Evolutionary conservation across 2,113 vertebrate genomes (phyloP), one percentile per base, ranked within the genome.

Genomic region (Xerus inauris): DNA sequence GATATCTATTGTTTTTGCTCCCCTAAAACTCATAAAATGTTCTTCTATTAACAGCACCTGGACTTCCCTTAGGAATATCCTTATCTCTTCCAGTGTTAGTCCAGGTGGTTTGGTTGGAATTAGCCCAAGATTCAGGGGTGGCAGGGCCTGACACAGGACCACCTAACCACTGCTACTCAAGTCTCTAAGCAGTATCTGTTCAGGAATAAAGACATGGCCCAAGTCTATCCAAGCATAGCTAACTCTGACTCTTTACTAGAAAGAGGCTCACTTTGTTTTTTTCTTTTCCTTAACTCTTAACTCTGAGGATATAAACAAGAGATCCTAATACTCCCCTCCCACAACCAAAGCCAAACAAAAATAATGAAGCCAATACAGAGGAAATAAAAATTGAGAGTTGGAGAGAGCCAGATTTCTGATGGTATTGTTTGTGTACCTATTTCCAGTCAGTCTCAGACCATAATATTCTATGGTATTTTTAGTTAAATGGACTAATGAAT

Each of bases 401-500:
- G 40, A 83, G 73, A 59, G 80, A 88, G n/a, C 42, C 28, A 1
- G 28, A 64, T 80, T 82, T 32, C 14, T 42, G 11, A 14, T 6
- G 32, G 38, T 35, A 42, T 13, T 49, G 38, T 71, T 67, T 5
- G n/a, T 65, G 13, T 35, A 51, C 35, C 59, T 40, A 28, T 22
- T 62, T 42, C n/a, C 54, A 88, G n/a, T 12, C 5, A 16, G 24
- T 28, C 65, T 96, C 77, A 93, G 85, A 64, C 19, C 40, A 2
- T 13, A 22, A 64, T 47, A 69, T 96, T 75, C 47, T 54, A 42
- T 5, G 14, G 47, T 28, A 57, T 64, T 91, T 75, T 89, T 57
- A 73, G 84, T 59, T 83, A 92, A 91, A 92, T 40, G 19, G 24
- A 65, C n/a, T 84, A 91, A 89, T 85, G 65, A 76, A 87, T 83